These are phyloP conservation scores for Pammene fasciana DNA, from an alignment of 2,888 invertebrate species.

Conservation along the genomic window DNA sequence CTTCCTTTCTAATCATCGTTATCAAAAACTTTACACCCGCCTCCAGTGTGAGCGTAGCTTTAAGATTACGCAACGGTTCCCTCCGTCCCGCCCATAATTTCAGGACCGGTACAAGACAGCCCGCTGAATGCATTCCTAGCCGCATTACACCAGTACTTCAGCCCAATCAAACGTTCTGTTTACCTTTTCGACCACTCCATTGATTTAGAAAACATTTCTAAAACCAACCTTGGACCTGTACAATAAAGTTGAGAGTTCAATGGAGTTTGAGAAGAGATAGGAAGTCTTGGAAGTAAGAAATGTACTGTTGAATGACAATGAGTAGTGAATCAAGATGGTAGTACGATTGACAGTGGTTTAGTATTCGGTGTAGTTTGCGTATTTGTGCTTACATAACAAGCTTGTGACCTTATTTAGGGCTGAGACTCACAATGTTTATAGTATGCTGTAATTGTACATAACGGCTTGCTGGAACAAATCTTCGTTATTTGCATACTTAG, in stretches of 20 bases:
- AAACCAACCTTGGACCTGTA: neutral
- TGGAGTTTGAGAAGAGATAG: neutral
- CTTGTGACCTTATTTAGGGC: conserved; percentile 20
- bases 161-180: conserved; percentile 26
- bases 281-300: conserved; percentile 2
- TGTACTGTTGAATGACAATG: conserved; percentile 29
- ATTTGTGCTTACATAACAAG: conserved; percentile 18
- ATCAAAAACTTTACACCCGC: neutral
- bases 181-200: conserved; percentile 12
- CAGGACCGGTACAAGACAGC: conserved; percentile 49
- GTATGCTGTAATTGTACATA: neutral
- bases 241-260: neutral
- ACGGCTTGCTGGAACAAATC: neutral
- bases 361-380: conserved; percentile 18
- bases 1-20: neutral
- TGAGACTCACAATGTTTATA: conserved; percentile 4
- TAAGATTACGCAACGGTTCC: conserved; percentile 52
- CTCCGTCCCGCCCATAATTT: conserved; percentile 49
- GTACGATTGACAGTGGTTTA: conserved; percentile 25
- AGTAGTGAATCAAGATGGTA: conserved; percentile 32
- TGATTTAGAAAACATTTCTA: neutral
- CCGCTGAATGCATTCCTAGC: conserved; percentile 62
- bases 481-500: neutral
- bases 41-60: conserved; percentile 12
- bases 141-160: conserved; percentile 42